These are phyloP conservation scores for Nomada ferruginata DNA, from an alignment of 2,888 invertebrate species.

Conservation along the genomic window DNA sequence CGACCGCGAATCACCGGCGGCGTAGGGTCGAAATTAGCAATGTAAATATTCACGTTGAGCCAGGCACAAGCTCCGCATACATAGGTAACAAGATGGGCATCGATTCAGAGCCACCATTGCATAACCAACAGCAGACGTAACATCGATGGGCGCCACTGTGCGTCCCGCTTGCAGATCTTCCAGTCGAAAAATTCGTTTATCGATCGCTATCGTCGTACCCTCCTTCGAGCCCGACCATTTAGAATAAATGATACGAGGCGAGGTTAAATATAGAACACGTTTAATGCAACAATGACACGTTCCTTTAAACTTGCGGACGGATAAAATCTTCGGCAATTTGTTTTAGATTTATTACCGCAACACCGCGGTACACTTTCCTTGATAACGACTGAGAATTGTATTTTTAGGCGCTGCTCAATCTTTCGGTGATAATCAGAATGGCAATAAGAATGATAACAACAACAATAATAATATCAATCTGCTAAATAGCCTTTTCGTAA, in stretches of 20 bases:
- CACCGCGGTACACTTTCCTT: too few species aligned
- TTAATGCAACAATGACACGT: too few species aligned
- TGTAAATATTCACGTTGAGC: constrained; percentile 60
- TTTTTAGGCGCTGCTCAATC: too few species aligned
- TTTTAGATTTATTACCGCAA: too few species aligned
- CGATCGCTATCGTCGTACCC: not conserved
- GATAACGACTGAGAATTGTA: too few species aligned
- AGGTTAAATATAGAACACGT: too few species aligned
- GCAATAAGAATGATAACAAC: too few species aligned
- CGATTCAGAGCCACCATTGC: constrained; percentile 48
- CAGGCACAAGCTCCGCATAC: constrained; percentile 53
- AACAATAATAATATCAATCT: not conserved
- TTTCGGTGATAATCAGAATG: too few species aligned
- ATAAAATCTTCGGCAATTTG: too few species aligned
- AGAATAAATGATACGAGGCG: not conserved
- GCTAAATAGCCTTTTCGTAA: not conserved
- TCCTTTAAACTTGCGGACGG: too few species aligned
- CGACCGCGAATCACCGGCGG: constrained; percentile 41
- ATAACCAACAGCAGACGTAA: constrained; percentile 52
- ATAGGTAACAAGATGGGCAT: constrained; percentile 56
- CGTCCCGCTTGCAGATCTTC: constrained; percentile 18
- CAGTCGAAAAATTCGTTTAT: constrained; percentile 22
- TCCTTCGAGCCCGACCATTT: not conserved
- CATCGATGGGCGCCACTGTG: constrained; percentile 10
- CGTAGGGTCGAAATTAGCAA: constrained; percentile 63